Evolutionary conservation across 2,113 vertebrate species (phyloP).

Genomic region (Leptosomus discolor): DNA sequence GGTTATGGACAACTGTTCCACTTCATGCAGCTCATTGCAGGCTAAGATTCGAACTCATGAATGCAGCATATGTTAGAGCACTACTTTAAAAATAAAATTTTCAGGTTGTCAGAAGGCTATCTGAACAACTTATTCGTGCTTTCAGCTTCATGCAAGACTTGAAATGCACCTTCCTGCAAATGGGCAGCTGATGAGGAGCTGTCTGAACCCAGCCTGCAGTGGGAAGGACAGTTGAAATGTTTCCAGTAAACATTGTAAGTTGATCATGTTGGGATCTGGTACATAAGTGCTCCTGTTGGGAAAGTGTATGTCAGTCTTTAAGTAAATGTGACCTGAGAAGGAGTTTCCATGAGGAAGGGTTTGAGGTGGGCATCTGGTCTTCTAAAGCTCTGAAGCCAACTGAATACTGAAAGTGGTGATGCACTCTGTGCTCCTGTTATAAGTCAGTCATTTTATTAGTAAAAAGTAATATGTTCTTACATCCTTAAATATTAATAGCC

Average conservation of each 20-base stretch:
- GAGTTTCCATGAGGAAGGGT: neutral
- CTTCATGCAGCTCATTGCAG: neutral
- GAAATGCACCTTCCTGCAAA: neutral
- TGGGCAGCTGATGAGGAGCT: neutral
- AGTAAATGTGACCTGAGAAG: neutral
- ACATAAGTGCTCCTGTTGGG: neutral
- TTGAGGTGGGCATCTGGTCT: neutral
- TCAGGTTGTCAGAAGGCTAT: neutral
- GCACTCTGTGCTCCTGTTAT: neutral
- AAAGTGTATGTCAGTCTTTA: neutral
- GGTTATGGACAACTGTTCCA: neutral
- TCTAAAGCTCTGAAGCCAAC: neutral
- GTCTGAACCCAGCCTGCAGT: neutral
- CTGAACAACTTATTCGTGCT: neutral
- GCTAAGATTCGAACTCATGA: neutral
- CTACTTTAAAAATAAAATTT: neutral
- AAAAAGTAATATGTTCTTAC: neutral
- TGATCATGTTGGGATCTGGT: neutral
- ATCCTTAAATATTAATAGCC: neutral
- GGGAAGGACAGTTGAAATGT: neutral
- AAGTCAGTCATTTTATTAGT: neutral
- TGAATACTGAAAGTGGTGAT: neutral
- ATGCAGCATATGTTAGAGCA: neutral
- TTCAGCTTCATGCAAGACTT: neutral
- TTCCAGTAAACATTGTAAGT: neutral